Evolutionary conservation across 2,888 invertebrate genomes (phyloP), one percentile per base, ranked within the genome.

Genomic region (Tricholauxania praeusta): DNA sequence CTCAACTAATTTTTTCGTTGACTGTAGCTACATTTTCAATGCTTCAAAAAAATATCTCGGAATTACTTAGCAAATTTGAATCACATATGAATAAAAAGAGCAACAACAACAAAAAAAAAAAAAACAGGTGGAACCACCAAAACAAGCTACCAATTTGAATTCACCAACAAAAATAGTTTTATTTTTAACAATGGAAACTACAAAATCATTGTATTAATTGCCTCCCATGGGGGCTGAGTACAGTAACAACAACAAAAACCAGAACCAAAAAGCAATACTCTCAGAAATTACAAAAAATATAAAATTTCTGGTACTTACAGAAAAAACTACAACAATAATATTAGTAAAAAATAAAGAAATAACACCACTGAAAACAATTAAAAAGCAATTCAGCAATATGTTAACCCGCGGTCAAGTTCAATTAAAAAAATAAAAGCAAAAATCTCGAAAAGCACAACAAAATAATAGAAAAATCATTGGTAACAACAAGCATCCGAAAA

Each of bases 361-460:
- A 57, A 57, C 68, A 57, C 6, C 59, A 59, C 22, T 49, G 57
- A 57, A 60, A 73, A 71, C 66, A 62, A 70, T 73, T 73, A 73
- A 72, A 73, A 70, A 53, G 17, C 59, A 62, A 67, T 73, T 71
- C 48, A 57, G 60, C n/a, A 55, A 52, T 49, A 17, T 52, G 51
- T 48, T 48, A 71, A 71, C 70, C 59, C 39, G 55, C 71, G 73
- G 73, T 73, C 73, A 73, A 73, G 73, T 73, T 73, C 73, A 73
- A 66, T 63, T 32, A 69, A 32, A 63, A 28, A 47, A 32, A 32
- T 15, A 51, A 53, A 39, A 47, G 14, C 8, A 67, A 47, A 22
- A 52, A n/a, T 51, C 8, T n/a, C n/a, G 17, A 49, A 49, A 63
- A 63, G 22, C 48, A 7, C n/a, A 47, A 63, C 3, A 47, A 48